A percentile compares a stretch with the other conserved stretches of the same genome.
Conservation (phyloP, 1,140 invertebrate species). For the Drosophila neocordata region DNA sequence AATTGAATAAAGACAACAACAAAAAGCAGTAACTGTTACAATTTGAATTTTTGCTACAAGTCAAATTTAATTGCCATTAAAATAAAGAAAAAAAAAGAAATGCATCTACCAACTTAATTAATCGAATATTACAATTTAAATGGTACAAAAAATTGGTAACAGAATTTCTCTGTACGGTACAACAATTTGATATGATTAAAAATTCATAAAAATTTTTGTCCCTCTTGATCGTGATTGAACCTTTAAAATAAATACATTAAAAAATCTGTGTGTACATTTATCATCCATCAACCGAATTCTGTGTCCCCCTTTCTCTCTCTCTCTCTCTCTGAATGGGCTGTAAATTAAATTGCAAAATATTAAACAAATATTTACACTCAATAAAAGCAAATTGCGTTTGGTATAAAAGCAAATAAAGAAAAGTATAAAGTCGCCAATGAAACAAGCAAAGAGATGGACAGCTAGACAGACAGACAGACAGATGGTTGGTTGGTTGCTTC, state of each 20-base stretch:
- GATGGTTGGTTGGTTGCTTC: background rate
- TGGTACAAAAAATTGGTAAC: no score
- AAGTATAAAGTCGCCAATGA: constrained; percentile 46
- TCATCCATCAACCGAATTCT: constrained; percentile 18
- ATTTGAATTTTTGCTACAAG: constrained; percentile 2
- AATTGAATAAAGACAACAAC: background rate
- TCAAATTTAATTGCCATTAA: constrained; percentile 17
- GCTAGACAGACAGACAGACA: background rate
- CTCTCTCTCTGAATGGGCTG: constrained; percentile 38
- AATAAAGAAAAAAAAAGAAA: background rate
- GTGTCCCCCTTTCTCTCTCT: background rate
- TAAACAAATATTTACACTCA: constrained; percentile 73
- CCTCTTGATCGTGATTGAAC: background rate
- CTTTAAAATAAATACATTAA: constrained; percentile 30
- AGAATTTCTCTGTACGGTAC: background rate
- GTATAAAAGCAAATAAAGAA: constrained; percentile 57
- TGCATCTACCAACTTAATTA: background rate
- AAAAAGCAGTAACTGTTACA: background rate
- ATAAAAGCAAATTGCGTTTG: constrained; percentile 71
- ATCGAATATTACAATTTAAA: background rate
- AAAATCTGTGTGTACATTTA: constrained; percentile 24
- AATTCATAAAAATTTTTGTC: constrained; percentile 37
- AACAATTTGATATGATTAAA: constrained; percentile 26
- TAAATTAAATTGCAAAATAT: constrained; percentile 71
- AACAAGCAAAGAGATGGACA: constrained; percentile 35